A percentile compares a stretch with the other conserved stretches of the same genome.
Conservation (phyloP, 2,113 vertebrate species). For the Apaloderma vittatum region DNA sequence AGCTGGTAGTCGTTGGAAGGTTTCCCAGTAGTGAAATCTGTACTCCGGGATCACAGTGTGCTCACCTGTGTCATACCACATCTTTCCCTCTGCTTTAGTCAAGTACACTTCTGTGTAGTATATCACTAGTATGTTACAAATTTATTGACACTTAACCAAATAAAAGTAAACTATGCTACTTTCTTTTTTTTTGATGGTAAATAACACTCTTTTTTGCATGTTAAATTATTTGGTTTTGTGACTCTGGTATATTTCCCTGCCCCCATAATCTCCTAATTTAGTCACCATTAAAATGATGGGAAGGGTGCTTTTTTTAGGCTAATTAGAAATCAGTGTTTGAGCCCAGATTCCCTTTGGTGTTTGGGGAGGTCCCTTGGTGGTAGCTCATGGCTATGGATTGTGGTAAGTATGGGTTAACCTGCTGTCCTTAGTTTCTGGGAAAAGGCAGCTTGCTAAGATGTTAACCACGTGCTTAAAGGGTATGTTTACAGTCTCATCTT, state of each 20-base stretch:
- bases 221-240: not conserved
- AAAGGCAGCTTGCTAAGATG: not conserved
- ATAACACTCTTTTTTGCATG: not conserved
- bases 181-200: not conserved
- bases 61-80: not conserved
- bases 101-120: not conserved
- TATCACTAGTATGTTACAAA: not conserved
- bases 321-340: not conserved
- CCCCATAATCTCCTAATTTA: not conserved
- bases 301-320: not conserved
- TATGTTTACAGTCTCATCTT: not conserved
- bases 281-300: not conserved
- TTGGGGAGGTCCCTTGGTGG: not conserved
- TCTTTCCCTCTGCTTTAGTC: not conserved
- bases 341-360: fast-evolving
- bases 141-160: not conserved
- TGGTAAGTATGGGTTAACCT: not conserved
- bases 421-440: not conserved
- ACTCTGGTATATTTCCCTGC: not conserved
- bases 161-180: not conserved
- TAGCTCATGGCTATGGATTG: not conserved
- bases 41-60: not conserved
- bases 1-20: not conserved
- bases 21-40: not conserved
- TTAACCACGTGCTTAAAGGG: not conserved